Base-by-base conservation (phyloP, 1,140 invertebrate genomes). In the Zaprionus ornatus region DNA sequence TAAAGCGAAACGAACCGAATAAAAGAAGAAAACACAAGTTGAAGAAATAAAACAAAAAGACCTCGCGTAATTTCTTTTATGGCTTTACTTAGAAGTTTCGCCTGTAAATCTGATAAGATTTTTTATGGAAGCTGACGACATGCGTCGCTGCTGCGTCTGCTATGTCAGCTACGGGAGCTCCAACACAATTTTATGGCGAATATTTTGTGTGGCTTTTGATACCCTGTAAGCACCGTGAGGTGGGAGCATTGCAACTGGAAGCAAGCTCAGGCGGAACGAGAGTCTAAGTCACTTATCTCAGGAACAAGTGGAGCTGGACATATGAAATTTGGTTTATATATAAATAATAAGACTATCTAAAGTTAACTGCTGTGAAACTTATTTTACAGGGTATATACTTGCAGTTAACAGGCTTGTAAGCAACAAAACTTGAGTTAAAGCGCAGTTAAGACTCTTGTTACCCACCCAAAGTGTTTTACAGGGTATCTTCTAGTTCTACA, bases 121-220 rank as follows among this genome's bases (percentile, higher is more conserved):
- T 87, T 87, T 83, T 87, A 86, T 86, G 83, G 83, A 86, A 80
- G 83, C 84, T 87, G 83, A 87, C 82, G 71, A 84, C 81, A 84
- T 80, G 80, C 79, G 73, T 74, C 37, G 13, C 37, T 27, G 25
- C 62, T 57, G 45, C 57, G 42, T 71, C 67, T 29, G 17, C 35
- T 32, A 27, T 27, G 25, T 27, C 12, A 37, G 35, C 35, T 40
- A 25, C 77, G 70, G 23, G n/a, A 45, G 61, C 80, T 79, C 62
- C 80, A 82, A 74, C 88, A 72, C 84, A 85, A 80, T 90, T 90
- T 91, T 91, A 91, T 91, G 88, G 88, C 88, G 82, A 91, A 91
- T 88, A 88, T 91, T 91, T 88, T 79, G 84, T 84, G 66, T 71
- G 71, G 72, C 64, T 65, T 45, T 52, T 5, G 45, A 68, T 65